Percentiles rank a stretch among this genome's conserved stretches.
phyloP scores from a whole-genome alignment of 2,888 invertebrate species.

The Patella depressa region DNA sequence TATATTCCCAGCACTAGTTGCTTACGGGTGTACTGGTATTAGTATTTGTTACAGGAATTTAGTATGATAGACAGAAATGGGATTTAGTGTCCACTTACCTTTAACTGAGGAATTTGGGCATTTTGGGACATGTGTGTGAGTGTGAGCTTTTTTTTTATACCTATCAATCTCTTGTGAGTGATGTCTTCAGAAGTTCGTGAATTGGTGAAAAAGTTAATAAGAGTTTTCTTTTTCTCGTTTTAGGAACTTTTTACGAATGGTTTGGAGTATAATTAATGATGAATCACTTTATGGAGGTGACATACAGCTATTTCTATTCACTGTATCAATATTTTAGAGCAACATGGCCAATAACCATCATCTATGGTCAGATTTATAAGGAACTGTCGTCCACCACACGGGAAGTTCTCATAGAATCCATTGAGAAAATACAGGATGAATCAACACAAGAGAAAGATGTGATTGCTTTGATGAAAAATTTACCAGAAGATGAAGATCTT shows the following conservation, averaged over 20 bases:
- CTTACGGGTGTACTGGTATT: too few relatives aligned
- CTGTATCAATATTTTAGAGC: constrained; percentile 48
- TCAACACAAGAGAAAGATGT: constrained; percentile 25
- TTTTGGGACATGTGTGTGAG: too few relatives aligned
- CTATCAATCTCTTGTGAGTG: too few relatives aligned
- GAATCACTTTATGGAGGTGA: constrained; percentile 37
- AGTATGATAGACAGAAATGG: too few relatives aligned
- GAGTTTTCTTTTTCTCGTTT: background rate
- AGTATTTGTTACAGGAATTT: too few relatives aligned
- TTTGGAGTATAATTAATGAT: constrained; percentile 19
- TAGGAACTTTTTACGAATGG: background rate
- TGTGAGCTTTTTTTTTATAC: too few relatives aligned
- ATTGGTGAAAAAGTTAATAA: background rate
- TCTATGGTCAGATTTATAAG: constrained; percentile 39
- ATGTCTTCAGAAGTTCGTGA: too few relatives aligned
- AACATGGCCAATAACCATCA: constrained; percentile 48
- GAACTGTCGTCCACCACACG: constrained; percentile 42
- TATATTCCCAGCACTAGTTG: too few relatives aligned
- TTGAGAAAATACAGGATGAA: constrained; percentile 36
- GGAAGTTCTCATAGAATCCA: constrained; percentile 34
- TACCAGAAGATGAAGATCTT: constrained; percentile 55
- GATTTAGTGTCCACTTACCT: too few relatives aligned
- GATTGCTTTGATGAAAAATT: constrained; percentile 30
- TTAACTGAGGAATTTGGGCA: too few relatives aligned
- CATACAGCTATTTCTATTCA: constrained; percentile 45